Evolutionary conservation across 2,113 vertebrate genomes (phyloP), one percentile per base, ranked within the genome.

Genomic region (Carollia perspicillata): DNA sequence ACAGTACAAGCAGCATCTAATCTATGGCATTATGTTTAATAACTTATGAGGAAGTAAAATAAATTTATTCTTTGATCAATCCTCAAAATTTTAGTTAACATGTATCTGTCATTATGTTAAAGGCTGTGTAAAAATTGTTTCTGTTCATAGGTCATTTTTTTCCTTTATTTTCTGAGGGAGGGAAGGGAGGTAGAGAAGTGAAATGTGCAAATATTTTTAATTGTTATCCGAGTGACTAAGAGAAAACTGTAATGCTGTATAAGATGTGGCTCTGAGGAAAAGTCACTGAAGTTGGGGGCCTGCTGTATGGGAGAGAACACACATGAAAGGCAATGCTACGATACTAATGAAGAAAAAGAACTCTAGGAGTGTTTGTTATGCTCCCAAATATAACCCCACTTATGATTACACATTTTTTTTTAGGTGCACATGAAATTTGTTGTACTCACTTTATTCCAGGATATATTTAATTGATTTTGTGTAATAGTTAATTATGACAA

Each of bases 401-500:
- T 55, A 71, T 14, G 8, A 47, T n/a, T 72, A 47, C 6, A 53
- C 40, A 8, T 37, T 55, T 92, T 8, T 8, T 40, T n/a, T 35
- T 42, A 78, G 5, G 75, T 18, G 5, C 6, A 12, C 6, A 37
- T 44, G n/a, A 51, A 23, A 72, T 58, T 44, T 58, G 8, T n/a
- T 71, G 0, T 53, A n/a, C 11, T 33, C 7, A 17, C 9, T 47
- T 47, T 81, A 65, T 60, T 75, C 28, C 14, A 40, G n/a, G 53
- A 16, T 60, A n/a, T 1, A 9, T 60, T 80, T 71, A 69, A 47
- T 58, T 89, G 14, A 53, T 60, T 51, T 79, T 69, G 58, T 23
- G n/a, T 79, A 80, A 68, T 28, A 55, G 22, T 18, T 37, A 74
- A 53, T 94, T 80, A 92, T n/a, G 23, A 93, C 18, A 90, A 71